Base-by-base conservation (phyloP, 2,888 invertebrate genomes). In the Eupithecia centaureata region DNA sequence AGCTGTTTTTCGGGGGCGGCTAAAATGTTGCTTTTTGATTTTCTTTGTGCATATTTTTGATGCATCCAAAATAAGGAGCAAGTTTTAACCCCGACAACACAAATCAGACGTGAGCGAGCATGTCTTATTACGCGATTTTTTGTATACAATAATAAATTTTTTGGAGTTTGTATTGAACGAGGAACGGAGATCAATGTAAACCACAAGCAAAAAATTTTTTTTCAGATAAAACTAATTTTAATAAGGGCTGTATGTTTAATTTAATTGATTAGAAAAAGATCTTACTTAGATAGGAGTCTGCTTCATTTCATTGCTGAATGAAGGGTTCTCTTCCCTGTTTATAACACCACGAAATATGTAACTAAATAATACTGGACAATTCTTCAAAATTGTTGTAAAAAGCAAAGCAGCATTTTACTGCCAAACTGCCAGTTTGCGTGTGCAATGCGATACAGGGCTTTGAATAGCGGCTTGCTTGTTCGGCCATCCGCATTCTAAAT, bases 1-100 rank as follows among this genome's bases (percentile, higher is more conserved):
- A 83, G 78, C 80, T 82, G 82, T 79, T 76, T 57, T 30, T 66
- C 47, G 42, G 74, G 75, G 73, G 69, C 77, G 75, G 75, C 75
- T 85, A 87, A 88, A 86, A 87, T 87, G 86, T 68, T 70, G 80
- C 82, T 73, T 22, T 57, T 32, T 18, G 27, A n/a, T 56, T 5
- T 28, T 5, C 3, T 18, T n/a, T 10, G 12, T 12, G 4, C 28
- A 2, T 7, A 8, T n/a, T n/a, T n/a, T n/a, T n/a, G n/a, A n/a
- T 7, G 18, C 18, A 30, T 10, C 18, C 10, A n/a, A n/a, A n/a
- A n/a, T n/a, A n/a, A n/a, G n/a, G n/a, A n/a, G n/a, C n/a, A n/a
- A n/a, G n/a, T n/a, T n/a, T n/a, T n/a, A n/a, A n/a, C n/a, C n/a
- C n/a, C n/a, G n/a, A n/a, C n/a, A n/a, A n/a, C n/a, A n/a, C n/a